These are phyloP conservation scores for Bolinopsis microptera DNA, from an alignment of 37 sponge, comb jelly and placozoan species.

Conservation along the genomic window DNA sequence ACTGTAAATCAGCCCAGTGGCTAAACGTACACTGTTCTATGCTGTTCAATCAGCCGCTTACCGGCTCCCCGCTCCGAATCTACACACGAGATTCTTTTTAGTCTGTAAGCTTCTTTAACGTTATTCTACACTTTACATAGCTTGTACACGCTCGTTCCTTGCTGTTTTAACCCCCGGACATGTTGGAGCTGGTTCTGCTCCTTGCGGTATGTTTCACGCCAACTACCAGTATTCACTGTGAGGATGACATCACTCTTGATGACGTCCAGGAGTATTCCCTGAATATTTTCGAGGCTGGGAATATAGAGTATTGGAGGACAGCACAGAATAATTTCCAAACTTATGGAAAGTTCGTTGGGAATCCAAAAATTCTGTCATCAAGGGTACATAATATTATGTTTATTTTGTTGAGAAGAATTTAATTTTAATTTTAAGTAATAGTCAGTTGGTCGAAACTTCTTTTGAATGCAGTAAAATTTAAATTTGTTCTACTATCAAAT, in stretches of 20 bases:
- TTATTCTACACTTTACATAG: background rate
- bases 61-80: background rate
- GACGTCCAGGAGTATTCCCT: background rate
- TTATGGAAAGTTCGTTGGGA: background rate
- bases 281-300: background rate
- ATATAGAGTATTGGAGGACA: background rate
- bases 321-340: background rate
- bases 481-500: background rate
- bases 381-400: background rate
- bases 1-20: background rate
- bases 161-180: background rate
- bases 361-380: constrained; percentile 10
- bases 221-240: background rate
- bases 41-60: background rate
- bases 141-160: background rate
- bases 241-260: background rate
- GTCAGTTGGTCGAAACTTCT: background rate
- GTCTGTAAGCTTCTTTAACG: background rate
- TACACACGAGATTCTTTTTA: background rate
- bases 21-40: background rate
- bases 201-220: background rate
- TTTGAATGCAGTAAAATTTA: too few relatives aligned
- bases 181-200: background rate
- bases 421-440: background rate
- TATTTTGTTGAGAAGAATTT: background rate